Evolutionary conservation across 2,797 vertebrate species (phyloP).

Genomic region (Taenioides sp.): DNA sequence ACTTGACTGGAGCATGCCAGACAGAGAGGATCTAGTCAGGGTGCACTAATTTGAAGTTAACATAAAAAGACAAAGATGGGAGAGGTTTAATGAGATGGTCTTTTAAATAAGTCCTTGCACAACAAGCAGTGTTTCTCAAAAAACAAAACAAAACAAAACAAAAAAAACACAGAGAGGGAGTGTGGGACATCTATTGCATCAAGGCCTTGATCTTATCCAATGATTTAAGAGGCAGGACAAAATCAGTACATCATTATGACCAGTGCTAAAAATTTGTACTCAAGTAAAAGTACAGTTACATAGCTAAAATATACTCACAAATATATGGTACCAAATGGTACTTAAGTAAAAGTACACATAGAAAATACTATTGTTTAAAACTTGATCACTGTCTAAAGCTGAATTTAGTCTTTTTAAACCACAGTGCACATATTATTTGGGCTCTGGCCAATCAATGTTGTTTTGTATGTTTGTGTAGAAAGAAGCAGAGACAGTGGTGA

Average conservation of each 20-base stretch:
- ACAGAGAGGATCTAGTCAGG: slow-evolving; percentile 17
- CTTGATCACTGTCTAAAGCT: no score
- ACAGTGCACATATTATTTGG: no score
- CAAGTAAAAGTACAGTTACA: no score
- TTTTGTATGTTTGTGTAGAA: no score
- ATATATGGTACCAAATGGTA: no score
- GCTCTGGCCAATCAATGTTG: no score
- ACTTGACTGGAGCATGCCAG: slow-evolving; percentile 2
- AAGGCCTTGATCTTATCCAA: neutral
- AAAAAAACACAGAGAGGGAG: neutral
- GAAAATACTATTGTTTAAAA: no score
- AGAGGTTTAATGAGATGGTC: slow-evolving; percentile 34
- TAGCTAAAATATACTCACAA: no score
- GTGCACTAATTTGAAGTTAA: slow-evolving; percentile 36
- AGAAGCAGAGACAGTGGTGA: no score
- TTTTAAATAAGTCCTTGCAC: slow-evolving; percentile 6
- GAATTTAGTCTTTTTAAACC: no score
- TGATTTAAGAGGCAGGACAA: neutral
- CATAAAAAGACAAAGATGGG: slow-evolving; percentile 21
- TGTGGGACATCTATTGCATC: neutral
- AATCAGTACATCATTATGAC: neutral
- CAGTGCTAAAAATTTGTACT: no score
- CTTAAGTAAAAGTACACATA: no score
- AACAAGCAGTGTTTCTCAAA: neutral
- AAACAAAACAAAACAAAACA: neutral